Base-by-base conservation (phyloP, 2,113 vertebrate species). In the Cryptomyrus ogoouensis region DNA sequence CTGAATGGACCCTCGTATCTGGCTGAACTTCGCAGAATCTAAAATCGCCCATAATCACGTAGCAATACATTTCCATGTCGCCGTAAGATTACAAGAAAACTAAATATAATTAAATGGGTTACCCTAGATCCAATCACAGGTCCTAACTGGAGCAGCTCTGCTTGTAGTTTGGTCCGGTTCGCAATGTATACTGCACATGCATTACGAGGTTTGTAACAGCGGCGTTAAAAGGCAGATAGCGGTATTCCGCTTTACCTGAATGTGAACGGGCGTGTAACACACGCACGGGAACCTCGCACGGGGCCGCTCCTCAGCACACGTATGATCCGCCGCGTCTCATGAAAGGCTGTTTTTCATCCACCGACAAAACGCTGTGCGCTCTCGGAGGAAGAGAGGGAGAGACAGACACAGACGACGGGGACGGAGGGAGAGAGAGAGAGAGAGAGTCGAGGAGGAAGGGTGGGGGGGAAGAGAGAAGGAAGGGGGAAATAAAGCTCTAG, bases 311-410 rank as follows among this genome's bases (percentile, higher is more conserved):
- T 89, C 86, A 24, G 83, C 58, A 83, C 90, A 91, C 91, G 89
- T 92, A 91, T 91, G 90, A 88, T 90, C 74, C 90, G 90, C 90
- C 83, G 90, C 89, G 90, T 88, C 90, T 88, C 66, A 58, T 46
- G 89, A 91, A 91, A 92, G 56, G 74, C 89, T 83, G 91, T 88
- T 92, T 91, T 88, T 89, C 91, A 91, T 89, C 91, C 90, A 62
- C 90, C 87, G 90, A 90, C 91, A 90, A 85, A 80, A 42, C 90
- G 90, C 89, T 31, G 93, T 91, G 92, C 87, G 93, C 91, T 94
- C 93, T 39, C 35, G 93, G 93, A 92, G 91, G 91, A 90, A 91
- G 88, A 90, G 92, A 91, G 91, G 88, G 91, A 85, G 91, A 90
- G 90, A 74, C 90, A 83, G 92, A 87, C 85, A 62, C 91, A 88